Base-by-base conservation (phyloP, 2,888 invertebrate species). In the Drosophila robusta region DNA sequence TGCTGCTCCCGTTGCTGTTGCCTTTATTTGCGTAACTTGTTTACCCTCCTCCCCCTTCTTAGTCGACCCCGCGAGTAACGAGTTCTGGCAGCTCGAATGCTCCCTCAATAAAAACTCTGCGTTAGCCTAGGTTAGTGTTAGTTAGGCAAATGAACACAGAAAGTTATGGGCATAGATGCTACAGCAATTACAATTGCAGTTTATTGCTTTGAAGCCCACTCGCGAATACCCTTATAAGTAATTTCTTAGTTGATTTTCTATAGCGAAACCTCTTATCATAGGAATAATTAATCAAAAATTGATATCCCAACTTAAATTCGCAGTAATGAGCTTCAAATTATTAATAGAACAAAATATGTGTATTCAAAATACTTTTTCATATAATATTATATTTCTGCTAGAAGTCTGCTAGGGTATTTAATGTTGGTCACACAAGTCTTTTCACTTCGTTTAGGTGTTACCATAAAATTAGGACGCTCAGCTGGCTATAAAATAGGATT, bases 1-100 rank as follows among this genome's bases (percentile, higher is more conserved):
- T 7, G 38, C 38, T 38, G 8, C 22, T 50, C 50, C 50, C 39
- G 50, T 50, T 38, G 50, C 38, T 18, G 16, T 18, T 32, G 47
- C 47, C 32, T n/a, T 32, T 12, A 12, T 12, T 12, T 9, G 32
- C 32, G 32, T 47, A 34, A 47, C 47, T 18, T 18, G 47, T 34
- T 47, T 47, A 2, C 32, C 32, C 7, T 18, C 4, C 7, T 16
- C 11, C 32, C 32, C 1, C 32, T 29, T 9, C 9, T 8, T 29
- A 29, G 9, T 29, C 29, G 2, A 8, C 29, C 9, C 29, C 29
- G 9, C 29, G 9, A 29, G 29, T 29, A 47, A 47, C 47, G 18
- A 47, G 47, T 34, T 47, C 32, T 14, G 12, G 32, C 47, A 29
- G 8, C 26, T 29, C 26, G 1, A 29, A 29, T 29, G 26, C 26